These are phyloP conservation scores for Panagrolaimus sp. DNA, from an alignment of 1,140 invertebrate genomes.

Conservation along the genomic window DNA sequence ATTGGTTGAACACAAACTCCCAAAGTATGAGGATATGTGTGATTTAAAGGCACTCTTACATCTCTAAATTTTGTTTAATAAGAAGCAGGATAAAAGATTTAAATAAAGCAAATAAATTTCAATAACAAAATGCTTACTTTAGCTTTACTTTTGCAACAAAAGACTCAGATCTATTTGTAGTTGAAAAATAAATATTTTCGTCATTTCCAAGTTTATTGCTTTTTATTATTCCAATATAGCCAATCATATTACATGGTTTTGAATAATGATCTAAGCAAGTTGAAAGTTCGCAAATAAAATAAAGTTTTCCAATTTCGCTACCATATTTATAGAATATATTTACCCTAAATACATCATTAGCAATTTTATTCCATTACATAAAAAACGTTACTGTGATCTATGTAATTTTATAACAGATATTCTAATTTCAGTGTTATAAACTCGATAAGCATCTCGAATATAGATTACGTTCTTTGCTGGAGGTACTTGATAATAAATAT, in stretches of 20 bases:
- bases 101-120: too few species aligned
- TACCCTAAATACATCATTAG: background rate
- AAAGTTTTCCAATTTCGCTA: background rate
- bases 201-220: background rate
- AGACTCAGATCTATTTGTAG: background rate
- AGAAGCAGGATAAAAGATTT: too few species aligned
- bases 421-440: constrained; percentile 8
- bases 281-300: background rate
- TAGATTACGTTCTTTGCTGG: too few species aligned
- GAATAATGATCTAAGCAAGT: background rate
- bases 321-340: constrained; percentile 2
- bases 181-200: background rate
- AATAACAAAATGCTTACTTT: background rate
- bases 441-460: background rate
- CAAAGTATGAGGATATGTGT: background rate
- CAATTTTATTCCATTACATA: background rate
- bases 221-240: constrained; percentile 6
- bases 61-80: constrained; percentile 19
- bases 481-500: too few species aligned
- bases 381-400: background rate
- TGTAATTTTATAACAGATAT: background rate
- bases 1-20: constrained; percentile 21
- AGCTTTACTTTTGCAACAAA: background rate
- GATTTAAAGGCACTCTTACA: background rate
- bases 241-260: constrained; percentile 7